phyloP scores from a whole-genome alignment of 2,888 invertebrate species.

The Leucophora obtusa region DNA sequence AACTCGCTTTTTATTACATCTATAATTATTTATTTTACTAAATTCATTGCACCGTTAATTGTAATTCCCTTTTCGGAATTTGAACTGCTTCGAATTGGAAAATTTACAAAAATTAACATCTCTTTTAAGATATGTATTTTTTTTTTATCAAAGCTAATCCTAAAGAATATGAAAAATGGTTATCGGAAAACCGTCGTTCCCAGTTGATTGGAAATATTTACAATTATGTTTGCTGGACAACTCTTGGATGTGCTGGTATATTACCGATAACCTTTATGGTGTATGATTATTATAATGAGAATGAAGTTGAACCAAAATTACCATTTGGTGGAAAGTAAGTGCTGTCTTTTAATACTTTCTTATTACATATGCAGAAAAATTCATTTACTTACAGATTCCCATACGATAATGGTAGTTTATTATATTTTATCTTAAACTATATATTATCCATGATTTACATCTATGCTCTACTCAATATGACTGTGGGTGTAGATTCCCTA shows the following conservation, averaged over 20 bases:
- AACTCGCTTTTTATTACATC: too few species aligned
- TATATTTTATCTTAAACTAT: constrained; percentile 13
- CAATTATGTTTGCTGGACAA: constrained; percentile 27
- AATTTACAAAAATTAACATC: too few species aligned
- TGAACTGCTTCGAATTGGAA: too few species aligned
- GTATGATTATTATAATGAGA: constrained; percentile 26
- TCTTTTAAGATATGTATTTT: too few species aligned
- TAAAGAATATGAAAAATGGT: constrained; percentile 27
- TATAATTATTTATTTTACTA: too few species aligned
- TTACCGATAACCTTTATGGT: constrained; percentile 24
- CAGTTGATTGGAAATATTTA: constrained; percentile 31
- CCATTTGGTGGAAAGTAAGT: constrained; percentile 47
- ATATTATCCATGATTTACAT: constrained; percentile 31
- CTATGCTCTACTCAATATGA: constrained; percentile 34
- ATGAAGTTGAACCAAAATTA: constrained; percentile 2
- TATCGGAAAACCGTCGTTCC: constrained; percentile 19
- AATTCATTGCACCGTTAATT: too few species aligned
- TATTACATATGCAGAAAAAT: too few species aligned
- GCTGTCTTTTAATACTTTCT: not conserved
- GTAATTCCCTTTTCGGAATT: too few species aligned
- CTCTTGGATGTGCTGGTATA: not conserved
- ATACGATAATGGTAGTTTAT: constrained; percentile 5
- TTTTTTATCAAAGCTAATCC: constrained; percentile 23
- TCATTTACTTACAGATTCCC: constrained; percentile 28
- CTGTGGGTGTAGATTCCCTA: constrained; percentile 51